Base-by-base conservation (phyloP, 2,888 invertebrate species). In the Dichetophora obliterata region DNA sequence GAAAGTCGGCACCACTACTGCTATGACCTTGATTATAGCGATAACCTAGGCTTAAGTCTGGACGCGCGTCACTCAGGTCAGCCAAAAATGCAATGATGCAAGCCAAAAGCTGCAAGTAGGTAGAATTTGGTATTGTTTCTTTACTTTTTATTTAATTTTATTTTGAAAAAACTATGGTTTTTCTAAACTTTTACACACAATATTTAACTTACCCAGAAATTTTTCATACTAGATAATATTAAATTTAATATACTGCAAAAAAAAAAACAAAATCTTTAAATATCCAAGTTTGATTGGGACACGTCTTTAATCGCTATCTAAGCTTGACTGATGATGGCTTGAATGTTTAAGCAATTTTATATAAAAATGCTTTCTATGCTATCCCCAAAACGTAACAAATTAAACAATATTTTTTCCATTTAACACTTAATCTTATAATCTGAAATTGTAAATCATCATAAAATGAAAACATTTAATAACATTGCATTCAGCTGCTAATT, bases 21-120 rank as follows among this genome's bases (percentile, higher is more conserved):
- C 83, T 83, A 43, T 84, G 84, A 3, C 80, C 81, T 11, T 74
- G 85, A 22, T 85, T 82, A 61, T 88, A 87, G 37, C 79, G 82
- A 76, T 87, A 87, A 43, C 86, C 84, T 75, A 86, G 77, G 31
- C 86, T 86, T 61, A 87, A 81, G 81, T 88, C 88, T 43, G 88
- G 86, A 68, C 85, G 83, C 5, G 86, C 87, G 43, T 79, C 69
- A 34, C 81, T 82, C 75, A 78, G 76, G 22, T 79, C 73, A 54
- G 81, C 80, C 37, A 83, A 79, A 71, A 82, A 80, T 24, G 14
- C 82, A 72, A 84, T 80, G 79, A 84, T 80, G 79, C 82, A 84
- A 79, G 82, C 82, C 77, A 88, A 72, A 24, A 84, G 79, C 88
- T 87, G 72, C 14, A 78, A 66, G 50, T 9, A 37, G 66, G 34